Conservation (phyloP, 2,113 vertebrate genomes). For the Colistium nudipinnis region DNA sequence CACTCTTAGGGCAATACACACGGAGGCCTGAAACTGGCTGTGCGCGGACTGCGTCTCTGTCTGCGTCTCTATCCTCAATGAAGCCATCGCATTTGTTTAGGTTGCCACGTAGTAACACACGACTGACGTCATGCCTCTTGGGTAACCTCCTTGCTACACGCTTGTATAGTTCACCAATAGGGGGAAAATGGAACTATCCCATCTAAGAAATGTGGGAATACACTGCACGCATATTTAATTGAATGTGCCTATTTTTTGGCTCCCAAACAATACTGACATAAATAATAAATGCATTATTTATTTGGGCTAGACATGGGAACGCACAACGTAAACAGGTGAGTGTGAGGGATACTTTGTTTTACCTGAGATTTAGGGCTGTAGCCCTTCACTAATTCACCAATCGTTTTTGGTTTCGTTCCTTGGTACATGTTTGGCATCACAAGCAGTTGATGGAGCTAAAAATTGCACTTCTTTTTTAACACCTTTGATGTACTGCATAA, state of each 20-base stretch:
- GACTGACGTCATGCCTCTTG: slow-evolving; percentile 23
- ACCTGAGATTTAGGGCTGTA: slow-evolving; percentile 37
- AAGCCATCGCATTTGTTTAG: slow-evolving; percentile 33
- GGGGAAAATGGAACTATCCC: slow-evolving; percentile 22
- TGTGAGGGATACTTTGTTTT: slow-evolving; percentile 28
- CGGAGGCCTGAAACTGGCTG: slow-evolving; percentile 44
- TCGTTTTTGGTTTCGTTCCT: slow-evolving; percentile 12
- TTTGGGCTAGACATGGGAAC: slow-evolving; percentile 28
- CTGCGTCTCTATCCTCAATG: slow-evolving; percentile 39
- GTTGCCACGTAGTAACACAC: slow-evolving; percentile 41
- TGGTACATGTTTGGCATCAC: slow-evolving; percentile 33
- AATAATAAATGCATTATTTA: slow-evolving; percentile 61
- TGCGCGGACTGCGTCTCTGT: slow-evolving; percentile 41
- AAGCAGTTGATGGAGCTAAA: slow-evolving; percentile 11
- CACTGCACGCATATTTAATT: slow-evolving; percentile 58
- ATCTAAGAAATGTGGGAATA: slow-evolving; percentile 17
- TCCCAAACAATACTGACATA: slow-evolving; percentile 59
- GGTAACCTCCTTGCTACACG: slow-evolving; percentile 19
- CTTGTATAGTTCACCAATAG: slow-evolving; percentile 24
- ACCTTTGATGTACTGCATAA: slow-evolving; percentile 47
- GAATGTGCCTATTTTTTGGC: slow-evolving; percentile 62
- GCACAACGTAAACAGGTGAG: slow-evolving; percentile 19
- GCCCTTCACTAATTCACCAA: slow-evolving; percentile 32
- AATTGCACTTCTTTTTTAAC: slow-evolving; percentile 48
- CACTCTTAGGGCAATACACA: slow-evolving; percentile 54